Evolutionary conservation across 2,888 invertebrate genomes (phyloP).

Genomic region (Eristalis pertinax): DNA sequence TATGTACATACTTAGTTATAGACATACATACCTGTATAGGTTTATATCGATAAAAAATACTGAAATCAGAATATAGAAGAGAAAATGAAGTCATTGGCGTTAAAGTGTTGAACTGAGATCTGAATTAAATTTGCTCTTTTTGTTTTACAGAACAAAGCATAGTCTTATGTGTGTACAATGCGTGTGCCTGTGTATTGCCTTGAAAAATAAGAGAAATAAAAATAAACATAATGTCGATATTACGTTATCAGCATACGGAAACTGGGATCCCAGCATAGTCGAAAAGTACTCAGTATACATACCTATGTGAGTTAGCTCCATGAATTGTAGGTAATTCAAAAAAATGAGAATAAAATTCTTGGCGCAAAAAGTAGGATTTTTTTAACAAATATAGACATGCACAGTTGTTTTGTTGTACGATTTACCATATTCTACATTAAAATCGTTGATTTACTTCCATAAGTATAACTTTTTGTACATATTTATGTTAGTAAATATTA

Average conservation of each 20-base stretch:
- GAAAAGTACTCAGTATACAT: background rate
- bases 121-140: slow-evolving; percentile 19
- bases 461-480: too few species aligned
- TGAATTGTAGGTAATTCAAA: background rate
- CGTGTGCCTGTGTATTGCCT: background rate
- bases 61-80: background rate
- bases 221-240: slow-evolving; percentile 19
- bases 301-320: too few species aligned
- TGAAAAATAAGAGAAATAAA: slow-evolving; percentile 11
- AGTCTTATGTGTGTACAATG: background rate
- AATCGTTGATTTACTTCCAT: too few species aligned
- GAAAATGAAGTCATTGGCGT: background rate
- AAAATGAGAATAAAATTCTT: background rate
- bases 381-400: too few species aligned
- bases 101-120: background rate
- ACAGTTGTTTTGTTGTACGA: too few species aligned
- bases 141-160: background rate
- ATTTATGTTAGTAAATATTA: too few species aligned
- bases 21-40: too few species aligned
- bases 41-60: too few species aligned
- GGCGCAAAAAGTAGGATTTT: too few species aligned
- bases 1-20: too few species aligned
- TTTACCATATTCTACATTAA: too few species aligned
- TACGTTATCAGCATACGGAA: slow-evolving; percentile 40
- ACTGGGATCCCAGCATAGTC: slow-evolving; percentile 30